These are phyloP conservation scores for Agrotis segetum DNA, from an alignment of 2,888 invertebrate genomes.

Conservation along the genomic window DNA sequence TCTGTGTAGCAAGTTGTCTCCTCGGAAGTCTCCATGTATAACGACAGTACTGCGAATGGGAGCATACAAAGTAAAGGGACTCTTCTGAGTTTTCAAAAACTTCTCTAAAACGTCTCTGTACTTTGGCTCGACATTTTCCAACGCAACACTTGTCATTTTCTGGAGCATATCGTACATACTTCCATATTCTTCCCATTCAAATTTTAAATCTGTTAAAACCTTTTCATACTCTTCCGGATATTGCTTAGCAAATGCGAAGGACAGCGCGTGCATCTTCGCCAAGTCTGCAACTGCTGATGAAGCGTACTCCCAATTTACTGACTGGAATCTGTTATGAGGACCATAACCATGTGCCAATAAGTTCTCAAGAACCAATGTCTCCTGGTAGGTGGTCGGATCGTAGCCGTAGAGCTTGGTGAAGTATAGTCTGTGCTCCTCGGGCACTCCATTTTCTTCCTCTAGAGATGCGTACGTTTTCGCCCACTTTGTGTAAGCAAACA, in stretches of 20 bases:
- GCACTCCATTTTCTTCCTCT: conserved; percentile 55
- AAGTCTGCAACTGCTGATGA: conserved; percentile 69
- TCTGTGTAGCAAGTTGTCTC: conserved; percentile 29
- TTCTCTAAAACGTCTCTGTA: conserved; percentile 2
- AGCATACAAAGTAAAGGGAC: neutral
- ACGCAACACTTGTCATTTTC: neutral
- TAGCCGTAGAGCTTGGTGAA: conserved; percentile 69
- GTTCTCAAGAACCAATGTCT: conserved; percentile 75
- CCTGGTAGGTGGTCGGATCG: conserved; percentile 60
- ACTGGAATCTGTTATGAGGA: conserved; percentile 67
- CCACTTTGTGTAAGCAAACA: conserved; percentile 55
- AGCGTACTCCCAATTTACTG: conserved; percentile 67
- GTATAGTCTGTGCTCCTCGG: conserved; percentile 59
- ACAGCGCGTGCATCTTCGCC: conserved; percentile 77
- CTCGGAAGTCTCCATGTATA: conserved; percentile 24
- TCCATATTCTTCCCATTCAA: neutral
- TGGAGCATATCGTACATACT: neutral
- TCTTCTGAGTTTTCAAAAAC: neutral
- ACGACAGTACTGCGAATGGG: conserved; percentile 18
- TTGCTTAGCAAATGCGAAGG: conserved; percentile 70
- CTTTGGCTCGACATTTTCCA: conserved; percentile 1
- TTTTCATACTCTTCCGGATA: conserved; percentile 67
- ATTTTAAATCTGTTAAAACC: neutral
- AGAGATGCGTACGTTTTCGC: conserved; percentile 47
- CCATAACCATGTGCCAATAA: conserved; percentile 67